A percentile compares a stretch with the other conserved stretches of the same genome.
These are phyloP conservation scores for Melanogrammus aeglefinus DNA, from an alignment of 2,797 vertebrate genomes.

Conservation along the genomic window DNA sequence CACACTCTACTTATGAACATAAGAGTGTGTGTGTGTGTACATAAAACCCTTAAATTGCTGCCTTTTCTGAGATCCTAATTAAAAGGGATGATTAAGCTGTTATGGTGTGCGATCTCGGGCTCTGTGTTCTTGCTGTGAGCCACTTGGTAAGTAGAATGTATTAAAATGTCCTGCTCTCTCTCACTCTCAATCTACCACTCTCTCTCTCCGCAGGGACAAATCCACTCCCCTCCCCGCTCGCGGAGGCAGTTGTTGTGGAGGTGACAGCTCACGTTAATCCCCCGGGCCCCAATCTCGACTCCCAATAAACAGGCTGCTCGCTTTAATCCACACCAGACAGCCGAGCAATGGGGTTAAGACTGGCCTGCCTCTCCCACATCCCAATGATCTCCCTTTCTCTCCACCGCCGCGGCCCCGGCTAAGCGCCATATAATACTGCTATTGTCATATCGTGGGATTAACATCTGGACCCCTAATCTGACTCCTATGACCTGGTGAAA, in stretches of 20 bases:
- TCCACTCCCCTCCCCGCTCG: constrained; percentile 29
- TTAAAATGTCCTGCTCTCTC: neutral
- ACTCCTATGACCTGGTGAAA: constrained; percentile 28
- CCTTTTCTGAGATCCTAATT: constrained; percentile 29
- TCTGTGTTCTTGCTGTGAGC: constrained; percentile 26
- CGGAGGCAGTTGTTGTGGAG: constrained; percentile 39
- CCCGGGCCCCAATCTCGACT: constrained; percentile 36
- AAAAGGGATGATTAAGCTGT: no score
- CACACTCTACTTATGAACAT: neutral
- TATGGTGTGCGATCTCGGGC: constrained; percentile 19
- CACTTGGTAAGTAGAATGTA: constrained; percentile 31
- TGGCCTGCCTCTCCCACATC: constrained; percentile 32
- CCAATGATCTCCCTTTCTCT: constrained; percentile 32
- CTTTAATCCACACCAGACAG: constrained; percentile 53
- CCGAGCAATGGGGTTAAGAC: constrained; percentile 49
- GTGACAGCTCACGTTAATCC: constrained; percentile 54
- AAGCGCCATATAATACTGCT: constrained; percentile 37
- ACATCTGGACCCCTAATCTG: constrained; percentile 41
- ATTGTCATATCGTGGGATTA: constrained; percentile 46
- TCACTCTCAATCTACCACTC: neutral
- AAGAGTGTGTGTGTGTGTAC: neutral
- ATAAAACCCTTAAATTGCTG: constrained; percentile 9
- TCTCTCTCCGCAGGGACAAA: constrained; percentile 22
- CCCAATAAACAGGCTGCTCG: constrained; percentile 47
- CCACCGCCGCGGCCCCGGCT: constrained; percentile 32